Conservation (phyloP, 2,797 vertebrate genomes). For the Epinephelus awoara region DNA sequence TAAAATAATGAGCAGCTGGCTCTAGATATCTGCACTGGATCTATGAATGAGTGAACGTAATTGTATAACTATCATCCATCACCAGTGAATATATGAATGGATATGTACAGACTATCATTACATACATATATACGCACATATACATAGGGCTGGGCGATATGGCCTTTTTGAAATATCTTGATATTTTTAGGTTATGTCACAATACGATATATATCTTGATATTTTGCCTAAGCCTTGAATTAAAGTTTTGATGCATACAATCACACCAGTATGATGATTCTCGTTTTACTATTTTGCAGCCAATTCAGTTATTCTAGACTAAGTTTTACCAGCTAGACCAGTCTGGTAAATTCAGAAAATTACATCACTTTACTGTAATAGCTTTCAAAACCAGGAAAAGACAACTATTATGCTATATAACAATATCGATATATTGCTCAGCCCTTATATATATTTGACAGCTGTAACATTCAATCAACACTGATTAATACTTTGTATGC, state of each 20-base stretch:
- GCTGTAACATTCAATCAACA: background rate
- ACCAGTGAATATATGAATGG: slow-evolving; percentile 17
- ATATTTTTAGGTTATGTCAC: background rate
- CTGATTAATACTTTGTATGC: too few relatives aligned
- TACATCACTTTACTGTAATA: background rate
- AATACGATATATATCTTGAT: too few relatives aligned
- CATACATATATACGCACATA: background rate
- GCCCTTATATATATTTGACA: background rate
- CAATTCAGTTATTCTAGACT: slow-evolving; percentile 9
- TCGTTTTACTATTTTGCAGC: slow-evolving; percentile 7
- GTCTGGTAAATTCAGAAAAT: slow-evolving; percentile 12
- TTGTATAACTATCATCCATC: slow-evolving; percentile 17
- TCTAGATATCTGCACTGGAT: background rate
- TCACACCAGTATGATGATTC: slow-evolving; percentile 9
- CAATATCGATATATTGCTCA: slow-evolving; percentile 8
- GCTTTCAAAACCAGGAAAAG: slow-evolving; percentile 4
- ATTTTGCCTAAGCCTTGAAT: slow-evolving; percentile 1
- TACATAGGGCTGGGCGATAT: background rate
- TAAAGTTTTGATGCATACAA: slow-evolving; percentile 13
- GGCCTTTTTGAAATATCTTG: background rate
- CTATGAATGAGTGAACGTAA: slow-evolving; percentile 13
- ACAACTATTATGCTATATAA: slow-evolving; percentile 2
- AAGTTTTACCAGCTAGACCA: slow-evolving; percentile 3
- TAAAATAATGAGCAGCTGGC: slow-evolving; percentile 20
- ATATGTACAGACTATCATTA: slow-evolving; percentile 19